Conservation (phyloP, 1,140 invertebrate species). For the Drosophila lacertosa region DNA sequence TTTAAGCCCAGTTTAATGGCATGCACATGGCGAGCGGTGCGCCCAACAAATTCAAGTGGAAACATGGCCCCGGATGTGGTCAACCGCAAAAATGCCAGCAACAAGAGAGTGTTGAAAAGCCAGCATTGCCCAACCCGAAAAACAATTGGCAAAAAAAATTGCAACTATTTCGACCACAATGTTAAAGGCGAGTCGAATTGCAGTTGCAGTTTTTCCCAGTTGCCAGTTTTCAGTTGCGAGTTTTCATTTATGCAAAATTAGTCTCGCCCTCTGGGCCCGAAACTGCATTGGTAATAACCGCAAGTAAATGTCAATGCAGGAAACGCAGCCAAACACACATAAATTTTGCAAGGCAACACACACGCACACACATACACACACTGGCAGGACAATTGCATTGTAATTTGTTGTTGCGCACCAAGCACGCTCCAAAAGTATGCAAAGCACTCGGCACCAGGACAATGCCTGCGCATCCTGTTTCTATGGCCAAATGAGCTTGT, state of each 20-base stretch:
- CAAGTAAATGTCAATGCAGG: constrained; percentile 79
- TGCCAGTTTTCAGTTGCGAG: constrained; percentile 37
- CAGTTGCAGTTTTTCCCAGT: constrained; percentile 3
- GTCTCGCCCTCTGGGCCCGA: constrained; percentile 19
- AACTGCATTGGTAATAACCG: constrained; percentile 64
- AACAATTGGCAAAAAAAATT: constrained; percentile 62
- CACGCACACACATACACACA: constrained; percentile 5
- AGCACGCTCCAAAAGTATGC: constrained; percentile 48
- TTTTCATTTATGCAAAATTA: constrained; percentile 64
- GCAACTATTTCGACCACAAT: constrained; percentile 4
- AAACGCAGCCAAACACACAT: constrained; percentile 62
- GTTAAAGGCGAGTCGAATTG: background rate
- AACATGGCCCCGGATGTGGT: constrained; percentile 29
- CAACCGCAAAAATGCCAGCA: constrained; percentile 29
- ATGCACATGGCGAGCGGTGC: background rate
- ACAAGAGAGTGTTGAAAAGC: constrained; percentile 60
- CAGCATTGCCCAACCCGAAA: constrained; percentile 11
- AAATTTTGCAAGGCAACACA: constrained; percentile 49
- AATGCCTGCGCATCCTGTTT: constrained; percentile 26
- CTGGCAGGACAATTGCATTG: constrained; percentile 63
- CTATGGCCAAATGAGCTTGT: constrained; percentile 56
- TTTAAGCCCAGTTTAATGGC: constrained; percentile 29
- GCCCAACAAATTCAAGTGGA: constrained; percentile 1
- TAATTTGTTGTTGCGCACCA: constrained; percentile 63
- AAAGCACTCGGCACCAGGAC: constrained; percentile 42